Percentiles rank a stretch among this genome's conserved stretches.
These are phyloP conservation scores for Ennomos fuscantarius DNA, from an alignment of 2,888 invertebrate genomes.

Conservation along the genomic window DNA sequence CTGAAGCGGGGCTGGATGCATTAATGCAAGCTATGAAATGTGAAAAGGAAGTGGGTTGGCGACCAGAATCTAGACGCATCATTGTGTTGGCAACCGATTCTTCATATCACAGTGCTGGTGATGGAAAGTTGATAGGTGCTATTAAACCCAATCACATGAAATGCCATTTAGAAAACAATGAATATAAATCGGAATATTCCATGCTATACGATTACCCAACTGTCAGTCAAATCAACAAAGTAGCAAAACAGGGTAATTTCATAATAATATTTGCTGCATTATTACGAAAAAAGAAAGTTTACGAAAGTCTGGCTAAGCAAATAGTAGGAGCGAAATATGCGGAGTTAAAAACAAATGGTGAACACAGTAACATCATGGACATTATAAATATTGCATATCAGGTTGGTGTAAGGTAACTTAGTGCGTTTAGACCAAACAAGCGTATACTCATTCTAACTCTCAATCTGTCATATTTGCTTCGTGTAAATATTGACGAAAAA, in stretches of 20 bases:
- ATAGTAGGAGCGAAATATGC: slow-evolving; percentile 89
- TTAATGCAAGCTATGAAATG: slow-evolving; percentile 94
- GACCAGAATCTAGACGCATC: slow-evolving; percentile 88
- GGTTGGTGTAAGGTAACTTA: slow-evolving; percentile 63
- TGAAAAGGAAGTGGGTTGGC: slow-evolving; percentile 89
- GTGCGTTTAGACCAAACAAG: no score
- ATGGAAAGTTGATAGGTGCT: slow-evolving; percentile 90
- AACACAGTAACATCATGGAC: slow-evolving; percentile 85
- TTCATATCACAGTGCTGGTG: slow-evolving; percentile 92
- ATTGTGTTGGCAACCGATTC: slow-evolving; percentile 92
- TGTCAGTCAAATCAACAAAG: slow-evolving; percentile 87
- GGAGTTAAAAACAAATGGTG: slow-evolving; percentile 35
- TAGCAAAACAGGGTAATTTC: slow-evolving; percentile 88
- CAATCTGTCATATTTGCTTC: no score
- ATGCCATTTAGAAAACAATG: slow-evolving; percentile 85
- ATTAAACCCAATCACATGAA: slow-evolving; percentile 88
- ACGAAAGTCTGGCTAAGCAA: slow-evolving; percentile 82
- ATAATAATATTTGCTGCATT: slow-evolving; percentile 92
- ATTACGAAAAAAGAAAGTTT: slow-evolving; percentile 61
- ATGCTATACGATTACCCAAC: slow-evolving; percentile 90
- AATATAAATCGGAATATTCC: slow-evolving; percentile 80
- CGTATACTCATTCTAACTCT: no score
- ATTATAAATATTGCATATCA: slow-evolving; percentile 89
- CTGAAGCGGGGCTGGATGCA: slow-evolving; percentile 95
- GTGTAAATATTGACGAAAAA: no score